phyloP scores from a whole-genome alignment of 2,888 invertebrate genomes.

The Zhengitettix transpicula region DNA sequence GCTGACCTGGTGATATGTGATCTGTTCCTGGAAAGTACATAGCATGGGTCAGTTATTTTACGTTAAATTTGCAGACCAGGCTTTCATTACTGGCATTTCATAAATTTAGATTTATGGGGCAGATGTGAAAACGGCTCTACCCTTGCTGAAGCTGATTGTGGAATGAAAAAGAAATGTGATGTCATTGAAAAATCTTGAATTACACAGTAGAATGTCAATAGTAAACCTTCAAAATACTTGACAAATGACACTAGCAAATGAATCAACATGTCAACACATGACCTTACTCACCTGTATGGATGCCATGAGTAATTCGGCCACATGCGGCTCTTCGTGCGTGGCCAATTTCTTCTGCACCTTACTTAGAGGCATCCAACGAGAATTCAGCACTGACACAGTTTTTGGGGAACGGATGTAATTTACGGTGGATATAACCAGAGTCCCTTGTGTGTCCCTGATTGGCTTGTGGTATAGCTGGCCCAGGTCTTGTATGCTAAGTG shows the following conservation, averaged over 20 bases:
- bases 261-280: no score
- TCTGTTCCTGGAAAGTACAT: conserved; percentile 33
- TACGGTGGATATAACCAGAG: conserved; percentile 77
- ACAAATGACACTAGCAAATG: no score
- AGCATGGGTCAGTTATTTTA: conserved; percentile 2
- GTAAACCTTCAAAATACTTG: no score
- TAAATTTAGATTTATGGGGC: no score
- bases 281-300: conserved; percentile 61
- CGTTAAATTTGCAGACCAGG: neutral
- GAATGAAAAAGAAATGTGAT: no score
- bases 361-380: conserved; percentile 80
- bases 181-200: no score
- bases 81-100: no score
- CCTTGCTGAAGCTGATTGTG: no score
- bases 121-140: no score
- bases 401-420: conserved; percentile 68
- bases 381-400: conserved; percentile 72
- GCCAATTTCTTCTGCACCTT: conserved; percentile 67
- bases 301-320: conserved; percentile 69
- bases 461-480: conserved; percentile 91
- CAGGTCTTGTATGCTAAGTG: conserved; percentile 79
- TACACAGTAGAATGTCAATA: no score
- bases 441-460: conserved; percentile 73
- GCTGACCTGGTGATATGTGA: conserved; percentile 60
- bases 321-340: conserved; percentile 54